Conservation (phyloP, 2,888 invertebrate species). For the Tanytarsus gracilentus region DNA sequence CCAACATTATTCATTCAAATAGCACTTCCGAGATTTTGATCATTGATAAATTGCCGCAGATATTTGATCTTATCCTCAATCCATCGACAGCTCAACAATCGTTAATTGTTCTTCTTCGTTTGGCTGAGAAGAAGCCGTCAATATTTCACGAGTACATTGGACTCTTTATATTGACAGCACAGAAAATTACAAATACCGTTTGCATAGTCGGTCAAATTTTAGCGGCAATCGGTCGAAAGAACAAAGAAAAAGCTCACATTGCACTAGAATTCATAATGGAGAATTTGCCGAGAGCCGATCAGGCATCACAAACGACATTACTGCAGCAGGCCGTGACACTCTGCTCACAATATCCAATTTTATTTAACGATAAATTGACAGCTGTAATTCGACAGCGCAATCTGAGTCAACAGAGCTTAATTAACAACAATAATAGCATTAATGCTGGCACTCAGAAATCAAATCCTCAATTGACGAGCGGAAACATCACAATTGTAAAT, state of each 20-base stretch:
- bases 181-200: constrained; percentile 54
- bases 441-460: constrained; percentile 31
- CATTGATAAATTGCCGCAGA: constrained; percentile 70
- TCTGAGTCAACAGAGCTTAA: constrained; percentile 12
- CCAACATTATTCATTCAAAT: background rate
- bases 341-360: constrained; percentile 68
- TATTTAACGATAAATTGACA: constrained; percentile 72
- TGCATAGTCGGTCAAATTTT: constrained; percentile 61
- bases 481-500: constrained; percentile 63
- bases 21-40: constrained; percentile 44
- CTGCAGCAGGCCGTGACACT: constrained; percentile 72
- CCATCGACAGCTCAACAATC: constrained; percentile 50
- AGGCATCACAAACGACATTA: constrained; percentile 62
- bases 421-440: background rate
- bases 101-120: constrained; percentile 63
- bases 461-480: constrained; percentile 54
- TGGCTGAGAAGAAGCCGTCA: constrained; percentile 61
- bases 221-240: constrained; percentile 60
- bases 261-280: constrained; percentile 74
- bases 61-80: constrained; percentile 38
- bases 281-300: constrained; percentile 60
- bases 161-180: constrained; percentile 58
- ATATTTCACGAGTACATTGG: constrained; percentile 62
- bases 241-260: constrained; percentile 68
- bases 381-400: constrained; percentile 35